These are phyloP conservation scores for Drosophila mercatorum DNA, from an alignment of 2,888 invertebrate genomes.

Conservation along the genomic window DNA sequence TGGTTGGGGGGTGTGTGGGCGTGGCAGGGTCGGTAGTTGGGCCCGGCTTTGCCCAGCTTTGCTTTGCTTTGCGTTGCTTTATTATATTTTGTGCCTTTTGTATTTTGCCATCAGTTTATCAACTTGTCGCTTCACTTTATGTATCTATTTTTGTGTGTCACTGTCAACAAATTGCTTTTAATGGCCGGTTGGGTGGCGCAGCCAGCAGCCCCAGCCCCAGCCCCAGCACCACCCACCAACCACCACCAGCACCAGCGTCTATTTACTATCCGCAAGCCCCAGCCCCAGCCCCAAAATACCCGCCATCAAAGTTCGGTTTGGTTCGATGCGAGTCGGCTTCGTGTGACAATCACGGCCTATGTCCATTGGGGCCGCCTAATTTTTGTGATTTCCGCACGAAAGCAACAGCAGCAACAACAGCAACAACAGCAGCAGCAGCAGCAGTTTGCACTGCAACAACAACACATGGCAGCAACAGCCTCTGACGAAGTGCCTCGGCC, in stretches of 20 bases:
- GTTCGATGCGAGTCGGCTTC: constrained; percentile 33
- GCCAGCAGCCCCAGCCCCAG: constrained; percentile 17
- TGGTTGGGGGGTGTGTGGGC: neutral
- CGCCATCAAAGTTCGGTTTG: constrained; percentile 9
- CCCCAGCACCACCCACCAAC: constrained; percentile 4
- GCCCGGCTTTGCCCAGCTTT: constrained; percentile 8
- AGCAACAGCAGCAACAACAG: constrained; percentile 27
- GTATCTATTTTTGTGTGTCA: constrained; percentile 78
- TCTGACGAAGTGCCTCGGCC: constrained; percentile 55
- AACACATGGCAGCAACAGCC: constrained; percentile 27
- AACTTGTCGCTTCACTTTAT: constrained; percentile 63
- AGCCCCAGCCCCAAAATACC: neutral
- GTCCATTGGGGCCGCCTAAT: constrained; percentile 63
- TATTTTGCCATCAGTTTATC: constrained; percentile 52
- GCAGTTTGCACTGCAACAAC: constrained; percentile 21
- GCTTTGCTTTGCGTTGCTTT: neutral
- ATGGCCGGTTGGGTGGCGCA: constrained; percentile 65
- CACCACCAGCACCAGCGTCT: neutral
- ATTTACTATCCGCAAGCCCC: neutral
- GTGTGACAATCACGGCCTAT: constrained; percentile 59
- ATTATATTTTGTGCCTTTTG: constrained; percentile 17
- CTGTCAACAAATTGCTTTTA: constrained; percentile 80
- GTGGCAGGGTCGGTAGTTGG: neutral
- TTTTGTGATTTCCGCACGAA: constrained; percentile 70
- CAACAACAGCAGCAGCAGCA: constrained; percentile 31